These are phyloP conservation scores for Smittia sp. DNA, from an alignment of 2,888 invertebrate genomes.

Conservation along the genomic window DNA sequence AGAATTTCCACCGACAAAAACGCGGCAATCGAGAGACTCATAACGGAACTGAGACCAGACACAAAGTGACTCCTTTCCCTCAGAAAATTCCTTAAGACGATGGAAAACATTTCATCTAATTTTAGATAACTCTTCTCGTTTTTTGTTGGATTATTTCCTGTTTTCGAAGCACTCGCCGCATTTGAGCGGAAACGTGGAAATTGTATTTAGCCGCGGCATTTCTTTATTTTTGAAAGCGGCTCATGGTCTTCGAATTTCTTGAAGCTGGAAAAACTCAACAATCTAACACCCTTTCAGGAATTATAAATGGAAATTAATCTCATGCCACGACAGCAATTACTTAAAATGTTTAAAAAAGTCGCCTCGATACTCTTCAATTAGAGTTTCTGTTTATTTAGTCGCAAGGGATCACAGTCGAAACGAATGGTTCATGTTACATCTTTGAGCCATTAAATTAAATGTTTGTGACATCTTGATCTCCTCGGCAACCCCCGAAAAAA, in stretches of 20 bases:
- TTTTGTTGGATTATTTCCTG: conserved; percentile 36
- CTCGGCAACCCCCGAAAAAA: not conserved
- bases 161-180: conserved; percentile 34
- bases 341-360: not conserved
- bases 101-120: conserved; percentile 25
- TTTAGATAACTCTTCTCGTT: conserved; percentile 29
- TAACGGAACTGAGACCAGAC: not conserved
- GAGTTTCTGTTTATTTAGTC: conserved; percentile 1
- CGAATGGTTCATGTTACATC: conserved; percentile 36
- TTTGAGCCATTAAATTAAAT: conserved; percentile 34
- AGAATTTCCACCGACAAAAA: not conserved
- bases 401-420: not conserved
- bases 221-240: conserved; percentile 20
- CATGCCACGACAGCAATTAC: not conserved
- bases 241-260: conserved; percentile 10
- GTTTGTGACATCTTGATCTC: conserved; percentile 34
- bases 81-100: not conserved
- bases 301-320: conserved; percentile 5
- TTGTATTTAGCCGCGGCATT: conserved; percentile 15
- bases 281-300: conserved; percentile 6
- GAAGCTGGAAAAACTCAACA: conserved; percentile 18
- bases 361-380: not conserved
- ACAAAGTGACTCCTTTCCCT: conserved; percentile 16
- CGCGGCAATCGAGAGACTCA: not conserved
- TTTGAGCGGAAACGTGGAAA: conserved; percentile 30